phyloP scores from a whole-genome alignment of 2,888 invertebrate species.

The Trypoxylon attenuatum region DNA sequence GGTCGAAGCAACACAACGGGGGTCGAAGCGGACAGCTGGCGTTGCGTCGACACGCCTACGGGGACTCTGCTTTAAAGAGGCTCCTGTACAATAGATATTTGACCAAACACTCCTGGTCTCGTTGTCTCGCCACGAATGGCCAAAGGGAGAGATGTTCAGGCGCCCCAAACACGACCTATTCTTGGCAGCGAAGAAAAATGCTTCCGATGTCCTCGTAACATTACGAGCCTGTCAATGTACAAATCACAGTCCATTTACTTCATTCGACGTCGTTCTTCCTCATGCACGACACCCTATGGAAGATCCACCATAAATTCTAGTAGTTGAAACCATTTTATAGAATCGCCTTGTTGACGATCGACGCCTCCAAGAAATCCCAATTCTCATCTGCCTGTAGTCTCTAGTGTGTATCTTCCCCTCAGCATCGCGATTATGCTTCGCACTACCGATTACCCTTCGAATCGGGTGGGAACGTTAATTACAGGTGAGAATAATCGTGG shows the following conservation, averaged over 20 bases:
- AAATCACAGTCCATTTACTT: slow-evolving; percentile 73
- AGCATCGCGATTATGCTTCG: not conserved
- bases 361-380: too few relatives aligned
- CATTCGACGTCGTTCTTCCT: slow-evolving; percentile 66
- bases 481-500: not conserved
- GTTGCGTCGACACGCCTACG: slow-evolving; percentile 50
- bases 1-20: slow-evolving; percentile 11
- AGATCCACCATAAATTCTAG: slow-evolving; percentile 65
- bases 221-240: slow-evolving; percentile 66
- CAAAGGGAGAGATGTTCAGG: slow-evolving; percentile 37
- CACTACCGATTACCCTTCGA: not conserved
- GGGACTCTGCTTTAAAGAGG: slow-evolving; percentile 29
- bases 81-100: slow-evolving; percentile 35
- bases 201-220: slow-evolving; percentile 59
- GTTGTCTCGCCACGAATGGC: slow-evolving; percentile 57
- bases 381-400: too few relatives aligned
- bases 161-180: slow-evolving; percentile 68
- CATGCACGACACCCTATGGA: slow-evolving; percentile 66
- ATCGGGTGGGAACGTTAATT: not conserved
- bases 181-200: slow-evolving; percentile 47
- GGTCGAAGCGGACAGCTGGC: slow-evolving; percentile 40
- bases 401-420: too few relatives aligned
- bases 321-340: too few relatives aligned
- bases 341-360: slow-evolving; percentile 6
- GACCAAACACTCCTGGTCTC: slow-evolving; percentile 52